A percentile compares a stretch with the other conserved stretches of the same genome.
phyloP scores from a whole-genome alignment of 1,140 invertebrate species.

The Lasioglossum albipes region DNA sequence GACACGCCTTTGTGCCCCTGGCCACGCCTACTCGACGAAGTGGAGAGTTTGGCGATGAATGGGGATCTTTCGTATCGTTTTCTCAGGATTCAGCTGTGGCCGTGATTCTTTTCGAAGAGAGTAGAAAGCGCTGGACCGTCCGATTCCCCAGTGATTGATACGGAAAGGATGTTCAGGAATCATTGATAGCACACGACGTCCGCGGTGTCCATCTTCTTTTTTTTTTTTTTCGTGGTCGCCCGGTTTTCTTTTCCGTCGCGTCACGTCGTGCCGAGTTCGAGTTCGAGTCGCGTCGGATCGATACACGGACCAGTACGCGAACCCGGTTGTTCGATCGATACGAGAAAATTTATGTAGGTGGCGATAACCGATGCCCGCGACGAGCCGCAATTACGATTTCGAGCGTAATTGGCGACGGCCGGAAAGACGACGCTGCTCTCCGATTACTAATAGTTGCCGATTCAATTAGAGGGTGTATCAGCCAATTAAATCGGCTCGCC shows the following conservation, averaged over 20 bases:
- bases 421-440: conserved; percentile 23
- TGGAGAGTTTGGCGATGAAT: too few relatives aligned
- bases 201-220: background rate
- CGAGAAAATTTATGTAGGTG: background rate
- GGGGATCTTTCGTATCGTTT: too few relatives aligned
- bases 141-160: conserved; percentile 7
- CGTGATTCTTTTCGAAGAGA: too few relatives aligned
- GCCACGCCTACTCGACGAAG: too few relatives aligned
- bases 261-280: background rate
- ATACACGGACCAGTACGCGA: too few relatives aligned
- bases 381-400: conserved; percentile 18
- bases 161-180: background rate
- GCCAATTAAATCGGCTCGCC: conserved; percentile 31
- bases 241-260: background rate
- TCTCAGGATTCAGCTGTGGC: too few relatives aligned
- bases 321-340: background rate
- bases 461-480: conserved; percentile 26
- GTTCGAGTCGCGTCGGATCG: background rate
- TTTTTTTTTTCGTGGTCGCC: background rate
- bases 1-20: too few relatives aligned
- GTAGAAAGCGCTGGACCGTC: background rate
- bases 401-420: conserved; percentile 24
- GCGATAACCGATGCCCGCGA: background rate
- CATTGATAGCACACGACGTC: background rate
- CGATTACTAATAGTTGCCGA: conserved; percentile 11